A percentile compares a stretch with the other conserved stretches of the same genome.
Evolutionary conservation across 2,797 vertebrate genomes (phyloP).

Genomic region (Alfaro cultratus): DNA sequence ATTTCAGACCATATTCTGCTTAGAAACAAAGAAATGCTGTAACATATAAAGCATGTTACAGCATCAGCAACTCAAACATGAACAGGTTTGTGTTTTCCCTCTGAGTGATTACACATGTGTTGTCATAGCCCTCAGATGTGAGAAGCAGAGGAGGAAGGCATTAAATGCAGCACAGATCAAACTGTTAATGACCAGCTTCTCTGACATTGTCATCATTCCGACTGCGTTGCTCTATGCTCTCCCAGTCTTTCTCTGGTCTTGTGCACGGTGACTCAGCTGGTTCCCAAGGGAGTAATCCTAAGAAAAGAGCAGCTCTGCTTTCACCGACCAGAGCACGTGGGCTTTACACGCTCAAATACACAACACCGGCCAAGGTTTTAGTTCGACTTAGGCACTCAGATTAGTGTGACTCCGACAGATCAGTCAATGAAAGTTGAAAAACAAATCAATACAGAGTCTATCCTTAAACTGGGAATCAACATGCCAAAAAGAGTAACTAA

Average conservation of each 20-base stretch:
- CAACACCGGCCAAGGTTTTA: slow-evolving; percentile 64
- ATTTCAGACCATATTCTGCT: background rate
- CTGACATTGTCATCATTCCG: slow-evolving; percentile 23
- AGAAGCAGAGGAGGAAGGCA: slow-evolving; percentile 10
- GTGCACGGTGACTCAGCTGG: slow-evolving; percentile 75
- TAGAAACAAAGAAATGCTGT: slow-evolving; percentile 10
- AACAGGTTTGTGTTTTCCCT: slow-evolving; percentile 19
- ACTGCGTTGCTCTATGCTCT: slow-evolving; percentile 3
- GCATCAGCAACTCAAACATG: slow-evolving; percentile 15
- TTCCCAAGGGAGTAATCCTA: slow-evolving; percentile 76
- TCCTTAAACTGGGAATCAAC: background rate
- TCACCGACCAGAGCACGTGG: slow-evolving; percentile 61
- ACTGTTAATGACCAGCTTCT: slow-evolving; percentile 28
- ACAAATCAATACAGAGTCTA: slow-evolving; percentile 7
- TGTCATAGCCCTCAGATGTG: slow-evolving; percentile 13
- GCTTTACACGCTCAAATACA: slow-evolving; percentile 55
- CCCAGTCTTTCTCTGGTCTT: slow-evolving; percentile 28
- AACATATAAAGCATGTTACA: background rate
- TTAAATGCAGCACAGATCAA: slow-evolving; percentile 22
- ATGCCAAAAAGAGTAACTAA: background rate
- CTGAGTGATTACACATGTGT: slow-evolving; percentile 8
- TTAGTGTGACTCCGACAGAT: slow-evolving; percentile 53
- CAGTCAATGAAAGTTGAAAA: slow-evolving; percentile 46
- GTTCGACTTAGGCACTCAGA: slow-evolving; percentile 58
- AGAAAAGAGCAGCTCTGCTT: slow-evolving; percentile 62